phyloP scores from a whole-genome alignment of 2,888 invertebrate genomes.

The Thecophora atra region DNA sequence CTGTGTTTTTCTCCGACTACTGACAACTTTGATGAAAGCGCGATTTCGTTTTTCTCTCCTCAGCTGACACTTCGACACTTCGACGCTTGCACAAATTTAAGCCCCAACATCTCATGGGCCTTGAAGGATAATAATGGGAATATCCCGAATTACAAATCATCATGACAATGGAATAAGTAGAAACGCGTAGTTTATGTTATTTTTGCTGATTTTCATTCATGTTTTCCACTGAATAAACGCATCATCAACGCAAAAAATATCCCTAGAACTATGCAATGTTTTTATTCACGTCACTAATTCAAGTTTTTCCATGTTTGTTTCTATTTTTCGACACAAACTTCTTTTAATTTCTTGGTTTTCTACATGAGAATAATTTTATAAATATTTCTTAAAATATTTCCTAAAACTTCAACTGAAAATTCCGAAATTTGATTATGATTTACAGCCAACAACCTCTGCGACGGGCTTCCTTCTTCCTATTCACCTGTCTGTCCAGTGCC shows the following conservation, averaged over 20 bases:
- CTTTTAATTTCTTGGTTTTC: no score
- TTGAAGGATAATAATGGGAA: not conserved
- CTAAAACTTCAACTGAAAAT: not conserved
- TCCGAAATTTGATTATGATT: not conserved
- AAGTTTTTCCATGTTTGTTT: no score
- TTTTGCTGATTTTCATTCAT: not conserved
- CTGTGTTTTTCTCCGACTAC: not conserved
- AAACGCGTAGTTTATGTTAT: not conserved
- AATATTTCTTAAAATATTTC: not conserved
- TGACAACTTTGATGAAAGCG: conserved; percentile 22
- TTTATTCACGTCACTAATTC: no score
- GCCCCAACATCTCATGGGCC: not conserved
- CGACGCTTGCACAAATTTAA: not conserved
- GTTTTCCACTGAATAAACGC: not conserved
- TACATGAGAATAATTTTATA: no score
- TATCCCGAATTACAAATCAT: conserved; percentile 20
- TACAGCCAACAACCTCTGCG: not conserved
- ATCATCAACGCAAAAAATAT: not conserved
- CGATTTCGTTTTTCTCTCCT: conserved; percentile 24
- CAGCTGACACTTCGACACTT: conserved; percentile 7
- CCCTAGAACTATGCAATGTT: no score
- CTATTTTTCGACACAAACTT: no score
- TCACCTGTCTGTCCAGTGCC: not conserved
- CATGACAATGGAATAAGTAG: conserved; percentile 7
- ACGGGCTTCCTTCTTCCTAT: not conserved